Base-by-base conservation (phyloP, 2,888 invertebrate species). In the Drosophila melanocephala region DNA sequence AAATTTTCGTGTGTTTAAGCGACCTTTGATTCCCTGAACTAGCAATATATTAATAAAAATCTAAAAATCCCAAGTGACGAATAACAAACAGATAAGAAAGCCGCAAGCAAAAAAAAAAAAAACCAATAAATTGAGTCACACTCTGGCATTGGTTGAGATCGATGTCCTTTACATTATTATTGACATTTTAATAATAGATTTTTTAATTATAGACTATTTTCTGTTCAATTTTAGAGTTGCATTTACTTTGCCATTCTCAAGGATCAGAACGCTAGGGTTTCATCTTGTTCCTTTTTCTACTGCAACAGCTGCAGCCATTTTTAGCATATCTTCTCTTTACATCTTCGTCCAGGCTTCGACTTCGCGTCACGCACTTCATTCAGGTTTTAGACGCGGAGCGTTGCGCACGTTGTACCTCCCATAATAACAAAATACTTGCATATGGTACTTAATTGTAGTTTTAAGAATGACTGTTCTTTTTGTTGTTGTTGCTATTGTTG, bases 61-160 rank as follows among this genome's bases (percentile, higher is more conserved):
- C 70, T 50, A 55, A 69, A 69, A 71, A 70, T 39, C 70, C 70
- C 70, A 56, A 61, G 12, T 71, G 71, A 72, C 52, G 71, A 72
- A 57, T 71, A 50, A 26, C 30, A 51, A 35, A 57, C 55, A 71
- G 52, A 72, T 71, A 72, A 72, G 32, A 61, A 33, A 55, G 37
- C 12, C 16, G 51, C 33, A 62, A 22, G 42, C 1, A 35, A 35
- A 16, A 4, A 56, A 39, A 14, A n/a, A 39, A 32, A 47, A 12
- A n/a, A 9, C 0, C 30, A 33, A 50, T 10, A 37, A 32, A 42
- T n/a, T 30, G 33, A 62, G 37, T 42, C 62, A 57, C 71, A 57
- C 37, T 51, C 12, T 14, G 6, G 14, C 6, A 19, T 42, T 5
- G 30, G 12, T 19, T 32, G 26, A 28, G 55, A 56, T 35, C 70